A percentile compares a stretch with the other conserved stretches of the same genome.
phyloP scores from a whole-genome alignment of 2,888 invertebrate genomes.

The Xestia xanthographa region DNA sequence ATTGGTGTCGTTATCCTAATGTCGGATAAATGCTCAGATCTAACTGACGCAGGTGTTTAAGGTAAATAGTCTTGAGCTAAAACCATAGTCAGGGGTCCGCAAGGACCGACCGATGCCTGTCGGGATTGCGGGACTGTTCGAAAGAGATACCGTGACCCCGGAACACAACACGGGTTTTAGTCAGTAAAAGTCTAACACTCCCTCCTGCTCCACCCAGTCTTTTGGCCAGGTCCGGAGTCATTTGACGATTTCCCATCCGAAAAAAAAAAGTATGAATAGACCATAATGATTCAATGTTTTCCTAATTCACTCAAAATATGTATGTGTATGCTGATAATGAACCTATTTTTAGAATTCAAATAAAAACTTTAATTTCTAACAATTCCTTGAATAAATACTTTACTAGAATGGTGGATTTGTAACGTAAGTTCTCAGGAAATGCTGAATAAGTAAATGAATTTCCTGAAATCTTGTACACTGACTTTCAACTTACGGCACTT shows the following conservation, averaged over 20 bases:
- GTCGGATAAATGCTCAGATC: slow-evolving; percentile 59
- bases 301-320: background rate
- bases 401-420: background rate
- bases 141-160: too few species aligned
- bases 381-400: background rate
- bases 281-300: background rate
- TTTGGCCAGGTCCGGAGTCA: too few species aligned
- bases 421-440: background rate
- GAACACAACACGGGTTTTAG: too few species aligned
- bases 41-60: slow-evolving; percentile 22
- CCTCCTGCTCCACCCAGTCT: too few species aligned
- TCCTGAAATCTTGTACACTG: background rate
- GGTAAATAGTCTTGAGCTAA: background rate
- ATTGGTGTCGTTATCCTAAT: slow-evolving; percentile 63
- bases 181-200: too few species aligned
- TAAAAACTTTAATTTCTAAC: background rate
- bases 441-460: background rate
- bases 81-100: background rate
- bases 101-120: too few species aligned
- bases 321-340: background rate
- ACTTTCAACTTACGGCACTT: background rate
- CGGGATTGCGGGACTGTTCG: too few species aligned
- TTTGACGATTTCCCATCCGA: too few species aligned
- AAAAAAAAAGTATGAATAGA: background rate
- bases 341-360: background rate